Conservation (phyloP, 2,113 vertebrate genomes). For the Mionectes macconnelli region DNA sequence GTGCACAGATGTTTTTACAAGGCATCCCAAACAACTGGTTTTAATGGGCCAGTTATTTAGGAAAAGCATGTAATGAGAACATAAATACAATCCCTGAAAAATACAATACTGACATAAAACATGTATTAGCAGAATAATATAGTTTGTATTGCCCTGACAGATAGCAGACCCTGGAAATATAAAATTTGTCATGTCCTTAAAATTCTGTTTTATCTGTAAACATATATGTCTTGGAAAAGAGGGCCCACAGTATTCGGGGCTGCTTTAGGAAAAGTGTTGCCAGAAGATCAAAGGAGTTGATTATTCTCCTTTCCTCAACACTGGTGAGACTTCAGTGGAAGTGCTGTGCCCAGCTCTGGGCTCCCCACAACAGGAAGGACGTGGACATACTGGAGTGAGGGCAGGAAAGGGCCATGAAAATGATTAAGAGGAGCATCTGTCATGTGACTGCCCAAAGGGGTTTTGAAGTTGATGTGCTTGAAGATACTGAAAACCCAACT, state of each 20-base stretch:
- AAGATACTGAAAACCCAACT: not conserved
- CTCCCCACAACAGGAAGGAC: not conserved
- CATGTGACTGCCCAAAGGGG: not conserved
- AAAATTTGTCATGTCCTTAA: not conserved
- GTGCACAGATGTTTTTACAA: constrained; percentile 5
- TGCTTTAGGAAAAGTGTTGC: not conserved
- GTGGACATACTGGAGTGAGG: not conserved
- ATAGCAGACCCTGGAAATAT: not conserved
- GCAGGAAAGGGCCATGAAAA: not conserved
- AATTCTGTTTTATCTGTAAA: not conserved
- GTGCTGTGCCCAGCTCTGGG: not conserved
- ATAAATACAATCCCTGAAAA: not conserved
- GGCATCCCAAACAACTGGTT: constrained; percentile 17
- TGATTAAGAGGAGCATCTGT: not conserved
- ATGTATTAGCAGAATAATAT: not conserved
- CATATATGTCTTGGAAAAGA: not conserved
- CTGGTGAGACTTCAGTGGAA: not conserved
- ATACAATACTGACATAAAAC: not conserved
- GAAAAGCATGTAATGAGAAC: not conserved
- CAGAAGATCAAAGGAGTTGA: not conserved
- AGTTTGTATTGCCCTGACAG: not conserved
- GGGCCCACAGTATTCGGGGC: not conserved
- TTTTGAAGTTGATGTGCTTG: not conserved
- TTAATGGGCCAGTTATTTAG: not conserved
- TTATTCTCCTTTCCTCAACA: not conserved